Evolutionary conservation across 1,140 invertebrate species (phyloP), one percentile per base, ranked within the genome.

Genomic region (Drosophila elegans): DNA sequence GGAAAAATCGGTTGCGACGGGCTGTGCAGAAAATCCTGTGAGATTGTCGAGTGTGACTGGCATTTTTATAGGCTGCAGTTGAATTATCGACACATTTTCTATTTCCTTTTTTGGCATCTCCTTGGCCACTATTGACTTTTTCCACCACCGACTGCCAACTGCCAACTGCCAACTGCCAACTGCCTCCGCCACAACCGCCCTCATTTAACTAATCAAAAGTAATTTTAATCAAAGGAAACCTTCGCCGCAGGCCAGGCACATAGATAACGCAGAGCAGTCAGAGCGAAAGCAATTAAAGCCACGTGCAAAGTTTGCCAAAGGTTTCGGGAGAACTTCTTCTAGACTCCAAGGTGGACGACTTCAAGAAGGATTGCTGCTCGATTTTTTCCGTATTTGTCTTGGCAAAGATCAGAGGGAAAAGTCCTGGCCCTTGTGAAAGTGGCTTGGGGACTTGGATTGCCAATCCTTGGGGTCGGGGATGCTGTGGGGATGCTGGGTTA

Each of bases 151-250:
- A 10, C 7, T 41, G 4, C 21, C 34, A 1, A 21, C 16, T 21
- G 16, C 16, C 2, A 21, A 21, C 16, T 21, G 42, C 55, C 38
- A 21, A 10, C 7, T 41, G 4, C 38, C 34, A n/a, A n/a, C n/a
- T n/a, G n/a, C n/a, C 2, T 51, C 38, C 54, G 60, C 21, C 61
- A 46, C 62, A 72, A 62, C 66, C 78, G 41, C 64, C 71, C 83
- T 82, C 75, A 83, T 86, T 86, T 76, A 79, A 88, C 79, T 86
- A 88, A 86, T 86, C 82, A 86, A 86, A 86, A 83, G 83, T 80
- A 86, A 86, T 86, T 86, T 83, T 88, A 88, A 86, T 88, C 83
- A 86, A 86, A 88, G 74, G 54, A 39, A 67, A 62, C 46, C 61
- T 25, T 55, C 53, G 72, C 72, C 51, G 66, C 66, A 68, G 68